Evolutionary conservation across 2,888 invertebrate species (phyloP).

Genomic region (Pemphredon lugubris): DNA sequence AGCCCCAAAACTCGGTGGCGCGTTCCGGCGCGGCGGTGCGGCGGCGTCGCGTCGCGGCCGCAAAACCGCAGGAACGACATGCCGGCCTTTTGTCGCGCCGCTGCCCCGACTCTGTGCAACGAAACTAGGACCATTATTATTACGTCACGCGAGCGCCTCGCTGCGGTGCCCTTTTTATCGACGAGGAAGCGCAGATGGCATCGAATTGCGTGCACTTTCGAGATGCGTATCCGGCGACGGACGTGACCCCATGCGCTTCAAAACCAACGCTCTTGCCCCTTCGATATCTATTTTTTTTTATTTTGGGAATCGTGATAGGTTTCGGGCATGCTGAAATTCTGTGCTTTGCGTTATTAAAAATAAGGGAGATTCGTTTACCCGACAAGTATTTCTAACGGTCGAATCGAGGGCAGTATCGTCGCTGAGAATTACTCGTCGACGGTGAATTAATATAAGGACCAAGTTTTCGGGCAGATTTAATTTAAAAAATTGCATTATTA

Average conservation of each 20-base stretch:
- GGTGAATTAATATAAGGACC: too few relatives aligned
- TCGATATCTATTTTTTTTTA: neutral
- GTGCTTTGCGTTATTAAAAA: too few relatives aligned
- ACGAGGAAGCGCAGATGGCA: conserved; percentile 64
- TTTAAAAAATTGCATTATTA: too few relatives aligned
- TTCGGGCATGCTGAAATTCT: neutral
- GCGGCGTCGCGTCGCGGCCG: conserved; percentile 62
- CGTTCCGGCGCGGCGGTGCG: conserved; percentile 23
- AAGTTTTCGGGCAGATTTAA: too few relatives aligned
- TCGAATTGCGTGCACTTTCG: conserved; percentile 45
- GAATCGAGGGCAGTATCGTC: too few relatives aligned
- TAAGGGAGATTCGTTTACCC: too few relatives aligned
- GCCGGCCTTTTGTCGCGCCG: conserved; percentile 72
- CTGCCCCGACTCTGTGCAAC: conserved; percentile 46
- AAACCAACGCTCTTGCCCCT: neutral
- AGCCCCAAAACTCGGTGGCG: conserved; percentile 47
- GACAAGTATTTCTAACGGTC: too few relatives aligned
- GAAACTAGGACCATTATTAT: conserved; percentile 64
- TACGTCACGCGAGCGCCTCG: conserved; percentile 61
- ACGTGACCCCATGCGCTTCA: neutral
- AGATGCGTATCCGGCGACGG: neutral
- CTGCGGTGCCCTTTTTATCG: conserved; percentile 57
- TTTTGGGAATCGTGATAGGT: neutral
- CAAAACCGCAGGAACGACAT: conserved; percentile 77
- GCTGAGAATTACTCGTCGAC: too few relatives aligned